A percentile compares a stretch with the other conserved stretches of the same genome.
phyloP scores from a whole-genome alignment of 1,140 invertebrate species.

The Habropoda laboriosa region DNA sequence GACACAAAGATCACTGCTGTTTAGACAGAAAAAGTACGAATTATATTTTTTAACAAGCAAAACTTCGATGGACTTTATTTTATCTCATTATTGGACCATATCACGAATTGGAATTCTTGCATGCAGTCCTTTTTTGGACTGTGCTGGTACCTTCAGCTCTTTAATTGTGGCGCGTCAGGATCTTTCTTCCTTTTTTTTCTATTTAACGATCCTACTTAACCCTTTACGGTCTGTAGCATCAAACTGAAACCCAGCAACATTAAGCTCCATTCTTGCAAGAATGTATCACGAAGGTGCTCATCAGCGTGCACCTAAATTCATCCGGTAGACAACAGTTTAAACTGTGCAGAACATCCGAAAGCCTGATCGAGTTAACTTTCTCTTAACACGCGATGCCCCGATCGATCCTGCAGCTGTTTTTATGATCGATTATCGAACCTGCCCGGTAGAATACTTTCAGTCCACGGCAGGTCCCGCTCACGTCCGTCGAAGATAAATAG shows the following conservation, averaged over 20 bases:
- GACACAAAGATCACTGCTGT: no score
- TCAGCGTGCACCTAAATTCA: background rate
- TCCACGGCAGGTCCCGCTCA: background rate
- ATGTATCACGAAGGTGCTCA: background rate
- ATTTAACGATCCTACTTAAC: background rate
- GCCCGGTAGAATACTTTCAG: constrained; percentile 18
- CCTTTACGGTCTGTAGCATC: background rate
- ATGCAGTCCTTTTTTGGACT: no score
- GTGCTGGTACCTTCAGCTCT: no score
- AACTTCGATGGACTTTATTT: no score
- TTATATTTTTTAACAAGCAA: no score
- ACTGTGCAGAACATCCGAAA: constrained; percentile 10
- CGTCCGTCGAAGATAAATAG: constrained; percentile 13
- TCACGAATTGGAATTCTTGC: no score
- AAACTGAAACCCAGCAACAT: background rate
- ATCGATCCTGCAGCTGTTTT: constrained; percentile 49
- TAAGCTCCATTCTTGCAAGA: background rate
- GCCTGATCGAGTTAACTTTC: constrained; percentile 37
- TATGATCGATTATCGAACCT: constrained; percentile 42
- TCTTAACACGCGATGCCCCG: constrained; percentile 33
- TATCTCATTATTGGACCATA: no score
- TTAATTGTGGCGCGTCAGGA: no score
- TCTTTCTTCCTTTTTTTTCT: background rate
- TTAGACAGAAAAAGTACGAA: no score
- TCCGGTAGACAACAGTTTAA: constrained; percentile 9